Base-by-base conservation (phyloP, 2,888 invertebrate genomes). In the Cheilosia scutellata region DNA sequence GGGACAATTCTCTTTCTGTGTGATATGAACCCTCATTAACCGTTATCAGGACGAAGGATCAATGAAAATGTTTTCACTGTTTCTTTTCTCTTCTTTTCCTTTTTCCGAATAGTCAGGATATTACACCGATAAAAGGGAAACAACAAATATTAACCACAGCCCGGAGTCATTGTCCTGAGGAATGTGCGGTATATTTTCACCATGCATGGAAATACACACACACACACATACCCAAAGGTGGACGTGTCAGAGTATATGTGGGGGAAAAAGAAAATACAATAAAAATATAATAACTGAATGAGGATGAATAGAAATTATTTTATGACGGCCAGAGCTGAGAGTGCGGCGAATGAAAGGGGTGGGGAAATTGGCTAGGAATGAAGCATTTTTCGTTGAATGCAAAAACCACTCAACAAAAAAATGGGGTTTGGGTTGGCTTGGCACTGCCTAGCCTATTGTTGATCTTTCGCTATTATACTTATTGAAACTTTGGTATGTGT, bases 1-100 rank as follows among this genome's bases (percentile, higher is more conserved):
- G 31, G 74, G 79, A 33, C 68, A 70, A 74, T 74, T 77, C 83
- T 47, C 62, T 55, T 78, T 49, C 63, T 71, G 78, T 71, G 60
- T 62, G 80, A 66, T 86, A 80, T 65, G 80, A 80, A 86, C 84
- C 84, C 84, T 86, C 76, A 86, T 86, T 86, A 86, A 86, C 84
- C 80, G 71, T 66, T 76, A 86, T 80, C 84, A 80, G 75, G 71
- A 68, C 40, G 75, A 80, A 76, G 66, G 71, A 86, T 86, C 84
- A 86, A 86, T 80, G 65, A 76, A 80, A 72, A 86, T 79, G 47
- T 57, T 83, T 83, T 63, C 55, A 55, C 44, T 65, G 58, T 44
- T 66, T 57, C 44, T 25, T 71, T 55, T 66, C 51, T 53, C 9
- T 65, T 40, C 49, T 60, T 33, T 40, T 33, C 58, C 29, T 55